Conservation (phyloP, 2,113 vertebrate species). For the Dromaius novaehollandiae region DNA sequence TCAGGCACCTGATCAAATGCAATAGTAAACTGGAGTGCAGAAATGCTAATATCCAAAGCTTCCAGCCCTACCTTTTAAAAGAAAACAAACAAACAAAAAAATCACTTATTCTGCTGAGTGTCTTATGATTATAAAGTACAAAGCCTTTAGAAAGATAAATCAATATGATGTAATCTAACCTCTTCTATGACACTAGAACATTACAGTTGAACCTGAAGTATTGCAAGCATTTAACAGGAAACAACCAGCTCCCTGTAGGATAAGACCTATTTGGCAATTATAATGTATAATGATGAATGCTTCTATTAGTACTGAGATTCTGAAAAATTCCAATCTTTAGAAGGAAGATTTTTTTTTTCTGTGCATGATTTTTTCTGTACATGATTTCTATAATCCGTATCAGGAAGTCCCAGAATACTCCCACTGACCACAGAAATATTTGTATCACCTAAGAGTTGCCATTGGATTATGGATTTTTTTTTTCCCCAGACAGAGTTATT, state of each 20-base stretch:
- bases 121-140: neutral
- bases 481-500: neutral
- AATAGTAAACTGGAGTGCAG: rapidly evolving
- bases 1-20: neutral
- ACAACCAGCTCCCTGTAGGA: slow-evolving; percentile 27
- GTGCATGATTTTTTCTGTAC: neutral
- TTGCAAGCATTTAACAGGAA: slow-evolving; percentile 31
- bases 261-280: slow-evolving; percentile 18
- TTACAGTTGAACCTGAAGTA: slow-evolving; percentile 30
- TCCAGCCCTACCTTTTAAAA: neutral
- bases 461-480: rapidly evolving
- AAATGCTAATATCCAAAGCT: neutral
- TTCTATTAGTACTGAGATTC: slow-evolving; percentile 23
- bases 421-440: neutral
- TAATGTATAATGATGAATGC: neutral
- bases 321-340: neutral
- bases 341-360: neutral
- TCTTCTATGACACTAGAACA: neutral
- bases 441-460: neutral
- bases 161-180: neutral
- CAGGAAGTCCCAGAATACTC: neutral
- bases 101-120: neutral
- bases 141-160: neutral
- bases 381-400: slow-evolving; percentile 31
- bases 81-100: neutral